Evolutionary conservation across 2,113 vertebrate species (phyloP).

Genomic region (Chamaetylas fuelleborni): DNA sequence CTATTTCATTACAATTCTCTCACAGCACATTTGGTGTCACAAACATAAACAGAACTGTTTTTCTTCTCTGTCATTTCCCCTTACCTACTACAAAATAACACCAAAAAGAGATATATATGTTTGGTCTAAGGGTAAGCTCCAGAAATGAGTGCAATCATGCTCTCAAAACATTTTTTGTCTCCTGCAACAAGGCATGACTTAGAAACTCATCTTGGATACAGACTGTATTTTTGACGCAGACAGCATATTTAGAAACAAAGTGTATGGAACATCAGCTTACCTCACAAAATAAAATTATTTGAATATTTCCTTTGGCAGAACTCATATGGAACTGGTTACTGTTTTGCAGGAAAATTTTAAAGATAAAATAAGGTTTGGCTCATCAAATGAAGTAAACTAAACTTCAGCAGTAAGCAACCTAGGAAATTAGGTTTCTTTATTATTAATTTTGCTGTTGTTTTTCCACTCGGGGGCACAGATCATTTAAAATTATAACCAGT

Average conservation of each 20-base stretch:
- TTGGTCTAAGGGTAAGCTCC: background rate
- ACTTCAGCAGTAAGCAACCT: background rate
- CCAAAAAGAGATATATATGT: background rate
- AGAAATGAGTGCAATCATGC: background rate
- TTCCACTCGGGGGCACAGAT: background rate
- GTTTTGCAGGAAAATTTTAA: background rate
- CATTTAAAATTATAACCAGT: slow-evolving; percentile 29
- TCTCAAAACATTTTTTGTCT: background rate
- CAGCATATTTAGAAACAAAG: slow-evolving; percentile 17
- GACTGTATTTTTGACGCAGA: background rate
- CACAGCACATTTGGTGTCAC: background rate
- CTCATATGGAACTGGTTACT: background rate
- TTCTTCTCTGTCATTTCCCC: background rate
- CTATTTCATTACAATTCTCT: background rate
- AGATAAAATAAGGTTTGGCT: slow-evolving; percentile 21
- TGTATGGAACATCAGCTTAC: background rate
- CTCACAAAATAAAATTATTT: background rate
- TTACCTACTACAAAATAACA: background rate
- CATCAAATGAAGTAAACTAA: slow-evolving; percentile 23
- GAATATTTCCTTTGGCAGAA: slow-evolving; percentile 29
- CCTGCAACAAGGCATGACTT: background rate
- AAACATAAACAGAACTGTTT: background rate
- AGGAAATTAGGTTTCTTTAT: slow-evolving; percentile 19
- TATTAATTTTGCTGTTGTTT: background rate
- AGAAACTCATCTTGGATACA: background rate